Conservation (phyloP, 1,140 invertebrate genomes). For the Orchesella cincta region DNA sequence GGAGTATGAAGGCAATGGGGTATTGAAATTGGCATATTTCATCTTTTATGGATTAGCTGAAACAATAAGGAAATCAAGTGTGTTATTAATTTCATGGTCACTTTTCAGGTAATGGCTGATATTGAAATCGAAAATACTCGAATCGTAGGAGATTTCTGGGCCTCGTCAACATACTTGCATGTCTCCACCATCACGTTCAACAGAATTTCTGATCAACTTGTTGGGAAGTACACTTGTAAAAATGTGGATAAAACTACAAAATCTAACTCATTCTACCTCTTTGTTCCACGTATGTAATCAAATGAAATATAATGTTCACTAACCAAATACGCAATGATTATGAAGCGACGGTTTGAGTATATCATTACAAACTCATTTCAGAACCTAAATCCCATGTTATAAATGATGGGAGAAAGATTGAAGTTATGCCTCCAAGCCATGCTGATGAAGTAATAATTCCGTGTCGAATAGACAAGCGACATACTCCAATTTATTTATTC, state of each 20-base stretch:
- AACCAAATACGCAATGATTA: too few species aligned
- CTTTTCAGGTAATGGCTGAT: background rate
- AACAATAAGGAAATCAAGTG: background rate
- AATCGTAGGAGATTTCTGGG: slow-evolving; percentile 13
- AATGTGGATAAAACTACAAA: slow-evolving; percentile 11
- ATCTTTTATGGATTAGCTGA: too few species aligned
- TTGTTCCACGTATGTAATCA: slow-evolving; percentile 24
- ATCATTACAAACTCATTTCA: background rate
- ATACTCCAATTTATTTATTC: slow-evolving; percentile 34
- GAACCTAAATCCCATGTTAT: slow-evolving; percentile 17
- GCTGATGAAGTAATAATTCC: slow-evolving; percentile 31
- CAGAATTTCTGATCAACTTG: slow-evolving; percentile 3
- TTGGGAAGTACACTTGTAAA: slow-evolving; percentile 1
- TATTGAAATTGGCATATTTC: too few species aligned
- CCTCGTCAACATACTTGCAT: slow-evolving; percentile 15
- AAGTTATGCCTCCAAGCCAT: slow-evolving; percentile 31
- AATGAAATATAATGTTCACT: too few species aligned
- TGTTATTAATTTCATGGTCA: background rate
- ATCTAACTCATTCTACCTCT: slow-evolving; percentile 15
- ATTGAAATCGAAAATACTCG: slow-evolving; percentile 25
- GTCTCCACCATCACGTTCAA: background rate
- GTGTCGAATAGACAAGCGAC: slow-evolving; percentile 25
- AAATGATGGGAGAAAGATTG: slow-evolving; percentile 22
- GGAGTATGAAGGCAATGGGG: slow-evolving; percentile 42
- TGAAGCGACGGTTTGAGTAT: too few species aligned